Percentiles rank a stretch among this genome's conserved stretches.
These are phyloP conservation scores for Thecocarcelia acutangulata DNA, from an alignment of 2,888 invertebrate species.

Conservation along the genomic window DNA sequence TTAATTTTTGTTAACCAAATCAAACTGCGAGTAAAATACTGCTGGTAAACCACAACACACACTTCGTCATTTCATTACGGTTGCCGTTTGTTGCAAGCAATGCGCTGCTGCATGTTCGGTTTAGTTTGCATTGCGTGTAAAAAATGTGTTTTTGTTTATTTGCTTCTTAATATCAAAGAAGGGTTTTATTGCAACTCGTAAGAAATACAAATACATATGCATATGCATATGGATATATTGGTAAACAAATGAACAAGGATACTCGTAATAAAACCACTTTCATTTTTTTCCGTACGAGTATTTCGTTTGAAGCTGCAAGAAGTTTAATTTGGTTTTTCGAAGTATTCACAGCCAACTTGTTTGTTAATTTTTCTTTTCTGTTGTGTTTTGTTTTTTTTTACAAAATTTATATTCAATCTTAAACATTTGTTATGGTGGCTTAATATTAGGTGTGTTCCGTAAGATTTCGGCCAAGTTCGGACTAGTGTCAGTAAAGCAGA, in stretches of 20 bases:
- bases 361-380: conserved; percentile 20
- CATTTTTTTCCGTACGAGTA: conserved; percentile 49
- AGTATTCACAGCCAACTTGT: not conserved
- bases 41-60: conserved; percentile 56
- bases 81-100: conserved; percentile 29
- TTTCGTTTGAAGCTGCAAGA: not conserved
- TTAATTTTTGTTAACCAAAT: conserved; percentile 46
- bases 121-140: conserved; percentile 39
- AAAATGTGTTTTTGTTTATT: conserved; percentile 13
- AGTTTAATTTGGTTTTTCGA: conserved; percentile 31
- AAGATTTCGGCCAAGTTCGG: too few relatives aligned
- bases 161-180: not conserved
- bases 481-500: too few relatives aligned
- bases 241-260: conserved; percentile 41
- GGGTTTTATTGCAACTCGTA: conserved; percentile 40
- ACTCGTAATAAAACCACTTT: conserved; percentile 62
- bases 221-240: conserved; percentile 13
- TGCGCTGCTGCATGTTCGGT: conserved; percentile 4
- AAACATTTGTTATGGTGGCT: conserved; percentile 62
- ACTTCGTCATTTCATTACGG: conserved; percentile 59
- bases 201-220: not conserved
- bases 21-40: conserved; percentile 41
- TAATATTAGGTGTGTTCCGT: too few relatives aligned
- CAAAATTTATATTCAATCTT: conserved; percentile 47
- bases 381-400: too few relatives aligned